Percentiles rank a stretch among this genome's conserved stretches.
phyloP scores from a whole-genome alignment of 1,140 invertebrate species.

The Philopotamus ludificatus region DNA sequence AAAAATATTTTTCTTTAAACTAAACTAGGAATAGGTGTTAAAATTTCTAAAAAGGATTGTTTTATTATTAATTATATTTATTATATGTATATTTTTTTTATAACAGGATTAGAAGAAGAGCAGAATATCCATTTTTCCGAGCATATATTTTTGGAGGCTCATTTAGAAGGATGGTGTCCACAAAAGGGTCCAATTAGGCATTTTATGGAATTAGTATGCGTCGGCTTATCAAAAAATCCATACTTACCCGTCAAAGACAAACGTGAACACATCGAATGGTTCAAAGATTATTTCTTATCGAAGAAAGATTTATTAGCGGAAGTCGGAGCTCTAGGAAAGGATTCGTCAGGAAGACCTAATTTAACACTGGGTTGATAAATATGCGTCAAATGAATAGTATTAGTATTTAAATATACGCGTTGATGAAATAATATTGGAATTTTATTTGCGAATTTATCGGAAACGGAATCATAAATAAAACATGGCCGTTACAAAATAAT shows the following conservation, averaged over 20 bases:
- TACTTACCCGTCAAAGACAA: constrained; percentile 87
- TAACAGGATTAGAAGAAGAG: constrained; percentile 76
- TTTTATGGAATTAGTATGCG: constrained; percentile 95
- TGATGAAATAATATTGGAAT: too few species aligned
- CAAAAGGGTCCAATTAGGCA: constrained; percentile 83
- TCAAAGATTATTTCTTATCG: constrained; percentile 82
- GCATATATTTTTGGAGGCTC: constrained; percentile 88
- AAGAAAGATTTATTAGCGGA: constrained; percentile 75
- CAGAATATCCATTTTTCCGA: constrained; percentile 80
- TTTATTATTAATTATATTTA: too few species aligned
- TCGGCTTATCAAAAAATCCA: constrained; percentile 93
- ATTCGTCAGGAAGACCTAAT: too few species aligned
- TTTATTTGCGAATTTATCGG: too few species aligned
- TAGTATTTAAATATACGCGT: too few species aligned
- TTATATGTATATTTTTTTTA: constrained; percentile 34
- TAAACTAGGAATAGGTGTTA: constrained; percentile 5
- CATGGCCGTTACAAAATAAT: constrained; percentile 14
- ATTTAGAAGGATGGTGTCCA: constrained; percentile 87
- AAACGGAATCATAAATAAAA: too few species aligned
- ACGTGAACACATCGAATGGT: constrained; percentile 89
- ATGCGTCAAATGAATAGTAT: too few species aligned
- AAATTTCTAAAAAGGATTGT: constrained; percentile 28
- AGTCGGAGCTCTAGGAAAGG: constrained; percentile 52
- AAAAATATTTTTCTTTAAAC: constrained; percentile 17
- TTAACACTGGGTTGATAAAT: too few species aligned